Evolutionary conservation across 2,888 invertebrate species (phyloP), one percentile per base, ranked within the genome.

Genomic region (Drosophila histrio): DNA sequence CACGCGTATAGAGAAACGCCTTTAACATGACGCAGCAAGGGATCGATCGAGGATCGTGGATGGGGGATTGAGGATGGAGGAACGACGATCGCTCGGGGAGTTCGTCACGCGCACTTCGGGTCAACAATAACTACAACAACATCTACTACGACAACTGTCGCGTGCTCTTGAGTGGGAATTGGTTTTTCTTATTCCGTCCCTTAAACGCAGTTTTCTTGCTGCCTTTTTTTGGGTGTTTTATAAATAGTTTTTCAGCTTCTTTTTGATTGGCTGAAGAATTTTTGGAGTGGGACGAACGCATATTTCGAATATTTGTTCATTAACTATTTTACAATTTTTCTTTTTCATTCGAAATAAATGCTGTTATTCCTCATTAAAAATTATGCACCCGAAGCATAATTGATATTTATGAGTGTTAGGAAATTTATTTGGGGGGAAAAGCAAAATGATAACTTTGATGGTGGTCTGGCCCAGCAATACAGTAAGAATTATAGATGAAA

Each of bases 311-410:
- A 63, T 60, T 65, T 60, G 62, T 70, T 77, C 67, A 66, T 64
- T 58, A 49, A 34, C 47, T 28, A 61, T 32, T 69, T 57, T 50
- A 56, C 32, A 69, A 72, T 63, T 66, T 57, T 21, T 22, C 2
- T 8, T 46, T 44, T 4, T 15, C 11, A 56, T 72, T 72, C 54
- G 39, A 38, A 47, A 61, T 71, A 62, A 78, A 62, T 68, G 58
- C 44, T 60, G 70, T 77, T 87, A 79, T 79, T 83, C 71, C 79
- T 87, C 80, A 82, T 87, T 87, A 68, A 87, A 77, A 77, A 57
- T 49, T 49, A 38, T 49, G 54, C 57, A 22, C 26, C 50, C 71
- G 43, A 43, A 47, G 21, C 57, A 73, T 79, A 82, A 87, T 87
- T 84, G 86, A 77, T 75, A 84, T 86, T 84, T 84, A 84, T 88